Percentiles rank a stretch among this genome's conserved stretches.
These are phyloP conservation scores for Acipenser ruthenus DNA, from an alignment of 2,797 vertebrate genomes.

Conservation along the genomic window DNA sequence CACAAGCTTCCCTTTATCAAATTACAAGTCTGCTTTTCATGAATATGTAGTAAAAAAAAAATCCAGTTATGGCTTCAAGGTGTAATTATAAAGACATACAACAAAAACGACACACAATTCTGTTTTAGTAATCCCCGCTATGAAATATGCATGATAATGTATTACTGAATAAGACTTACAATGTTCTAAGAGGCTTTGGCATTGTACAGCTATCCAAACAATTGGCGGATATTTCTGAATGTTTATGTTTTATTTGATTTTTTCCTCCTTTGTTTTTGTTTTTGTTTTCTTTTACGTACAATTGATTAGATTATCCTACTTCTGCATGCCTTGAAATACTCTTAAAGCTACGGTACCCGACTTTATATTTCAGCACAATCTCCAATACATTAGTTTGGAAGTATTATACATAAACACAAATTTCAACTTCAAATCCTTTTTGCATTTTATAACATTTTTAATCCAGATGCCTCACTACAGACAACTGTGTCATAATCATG, in stretches of 20 bases:
- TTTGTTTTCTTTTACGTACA: slow-evolving; percentile 54
- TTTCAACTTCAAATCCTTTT: too few relatives aligned
- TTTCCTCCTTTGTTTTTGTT: slow-evolving; percentile 62
- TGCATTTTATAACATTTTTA: too few relatives aligned
- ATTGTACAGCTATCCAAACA: slow-evolving; percentile 83
- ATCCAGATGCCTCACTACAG: too few relatives aligned
- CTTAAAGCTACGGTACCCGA: slow-evolving; percentile 30
- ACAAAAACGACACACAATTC: slow-evolving; percentile 93
- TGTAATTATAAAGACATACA: slow-evolving; percentile 99
- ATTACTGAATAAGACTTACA: slow-evolving; percentile 89
- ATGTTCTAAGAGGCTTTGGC: slow-evolving; percentile 91
- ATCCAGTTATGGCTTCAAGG: slow-evolving; percentile 96
- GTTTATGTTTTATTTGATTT: slow-evolving; percentile 80
- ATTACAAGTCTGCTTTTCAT: slow-evolving; percentile 99
- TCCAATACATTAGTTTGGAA: slow-evolving; percentile 18
- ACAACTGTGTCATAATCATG: neutral
- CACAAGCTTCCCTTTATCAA: slow-evolving; percentile 99
- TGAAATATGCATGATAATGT: slow-evolving; percentile 98
- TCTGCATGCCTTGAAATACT: slow-evolving; percentile 34
- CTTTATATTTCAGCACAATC: slow-evolving; percentile 40
- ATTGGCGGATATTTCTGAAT: slow-evolving; percentile 82
- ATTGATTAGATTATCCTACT: slow-evolving; percentile 61
- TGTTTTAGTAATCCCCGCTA: slow-evolving; percentile 90
- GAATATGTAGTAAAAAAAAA: slow-evolving; percentile 92
- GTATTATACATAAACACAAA: too few relatives aligned